Evolutionary conservation across 2,888 invertebrate species (phyloP).

Genomic region (Ormia ochracea): DNA sequence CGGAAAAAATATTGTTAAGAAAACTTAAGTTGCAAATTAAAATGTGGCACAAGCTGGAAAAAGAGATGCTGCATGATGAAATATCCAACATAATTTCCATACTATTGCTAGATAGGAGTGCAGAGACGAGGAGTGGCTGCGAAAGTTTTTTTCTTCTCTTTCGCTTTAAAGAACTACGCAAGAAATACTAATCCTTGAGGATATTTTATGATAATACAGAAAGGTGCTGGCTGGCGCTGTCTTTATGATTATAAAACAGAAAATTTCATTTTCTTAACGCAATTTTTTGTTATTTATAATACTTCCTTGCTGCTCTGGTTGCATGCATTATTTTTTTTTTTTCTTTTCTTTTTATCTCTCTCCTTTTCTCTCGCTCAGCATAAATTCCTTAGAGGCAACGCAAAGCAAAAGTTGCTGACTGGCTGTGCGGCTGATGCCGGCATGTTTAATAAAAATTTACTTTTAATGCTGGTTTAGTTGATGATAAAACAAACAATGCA

Average conservation of each 20-base stretch:
- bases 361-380: no score
- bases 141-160: not conserved
- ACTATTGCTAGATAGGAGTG: not conserved
- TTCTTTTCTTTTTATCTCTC: no score
- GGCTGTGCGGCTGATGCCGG: not conserved
- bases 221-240: conserved; percentile 18
- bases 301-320: not conserved
- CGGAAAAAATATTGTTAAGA: conserved; percentile 1
- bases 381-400: conserved; percentile 43
- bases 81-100: conserved; percentile 28
- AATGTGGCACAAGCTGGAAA: conserved; percentile 36
- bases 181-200: conserved; percentile 51
- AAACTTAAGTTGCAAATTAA: conserved; percentile 50
- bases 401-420: conserved; percentile 27
- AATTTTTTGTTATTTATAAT: conserved; percentile 10
- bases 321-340: no score
- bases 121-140: not conserved
- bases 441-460: conserved; percentile 33
- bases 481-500: conserved; percentile 39
- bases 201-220: conserved; percentile 55
- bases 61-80: not conserved
- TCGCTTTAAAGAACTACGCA: conserved; percentile 7
- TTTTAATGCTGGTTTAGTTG: conserved; percentile 15
- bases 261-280: conserved; percentile 54
- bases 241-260: conserved; percentile 42